phyloP scores from a whole-genome alignment of 2,797 vertebrate genomes.

The Pseudotriccus pelzelni region DNA sequence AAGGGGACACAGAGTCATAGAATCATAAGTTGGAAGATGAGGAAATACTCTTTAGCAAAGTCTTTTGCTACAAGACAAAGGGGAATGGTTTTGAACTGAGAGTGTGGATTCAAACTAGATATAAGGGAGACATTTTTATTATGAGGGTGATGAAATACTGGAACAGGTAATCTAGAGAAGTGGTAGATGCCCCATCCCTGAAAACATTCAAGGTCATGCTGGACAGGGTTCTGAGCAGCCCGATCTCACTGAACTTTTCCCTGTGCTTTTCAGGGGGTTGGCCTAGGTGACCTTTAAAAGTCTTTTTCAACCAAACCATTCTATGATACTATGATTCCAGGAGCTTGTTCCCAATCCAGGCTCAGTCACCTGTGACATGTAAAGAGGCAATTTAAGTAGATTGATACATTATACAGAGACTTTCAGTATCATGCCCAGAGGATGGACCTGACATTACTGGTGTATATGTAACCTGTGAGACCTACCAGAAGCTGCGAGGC shows the following conservation, averaged over 20 bases:
- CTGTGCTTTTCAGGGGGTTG: neutral
- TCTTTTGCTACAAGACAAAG: neutral
- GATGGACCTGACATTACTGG: neutral
- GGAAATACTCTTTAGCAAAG: neutral
- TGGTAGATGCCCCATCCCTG: neutral
- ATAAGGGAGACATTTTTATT: neutral
- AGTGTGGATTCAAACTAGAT: neutral
- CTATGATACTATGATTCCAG: neutral
- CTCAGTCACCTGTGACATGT: neutral
- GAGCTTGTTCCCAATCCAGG: neutral
- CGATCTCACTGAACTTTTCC: neutral
- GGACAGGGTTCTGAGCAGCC: neutral
- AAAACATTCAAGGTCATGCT: neutral
- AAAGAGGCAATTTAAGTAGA: neutral
- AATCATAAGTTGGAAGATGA: neutral
- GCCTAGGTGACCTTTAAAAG: neutral
- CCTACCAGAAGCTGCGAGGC: neutral
- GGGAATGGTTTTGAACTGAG: neutral
- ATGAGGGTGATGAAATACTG: neutral
- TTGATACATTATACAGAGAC: neutral
- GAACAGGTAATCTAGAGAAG: neutral
- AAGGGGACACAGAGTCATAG: neutral
- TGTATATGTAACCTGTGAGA: neutral
- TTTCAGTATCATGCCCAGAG: neutral
- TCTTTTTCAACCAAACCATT: neutral